Base-by-base conservation (phyloP, 2,113 vertebrate species). In the Pimephales promelas region DNA sequence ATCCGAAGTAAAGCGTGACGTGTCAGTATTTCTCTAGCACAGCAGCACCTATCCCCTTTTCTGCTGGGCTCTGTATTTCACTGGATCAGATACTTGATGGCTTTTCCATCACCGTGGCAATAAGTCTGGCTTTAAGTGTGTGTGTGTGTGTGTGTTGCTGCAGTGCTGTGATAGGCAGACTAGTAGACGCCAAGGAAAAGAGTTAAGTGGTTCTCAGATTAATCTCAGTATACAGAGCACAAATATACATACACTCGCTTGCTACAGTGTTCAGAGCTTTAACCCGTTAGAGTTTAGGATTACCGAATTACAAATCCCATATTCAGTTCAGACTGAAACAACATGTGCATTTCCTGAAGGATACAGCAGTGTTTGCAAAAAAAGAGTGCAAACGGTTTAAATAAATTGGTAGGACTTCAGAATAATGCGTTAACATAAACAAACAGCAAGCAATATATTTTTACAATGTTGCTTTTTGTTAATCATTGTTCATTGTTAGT, bases 31-130 rank as follows among this genome's bases (percentile, higher is more conserved):
- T 18, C 56, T 24, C 10, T 1, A 57, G 40, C 22, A 61, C 54
- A 24, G 74, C 20, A 2, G 74, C 74, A 22, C 20, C 28, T 36
- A 61, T 43, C 34, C 54, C 34, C 45, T 78, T 76, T 62, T 78
- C 56, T 14, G n/a, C 76, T 61, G 57, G 36, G n/a, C 14, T 78
- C 14, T 62, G 76, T 78, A 78, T 45, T 78, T 78, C 36, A 62
- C 74, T 40, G 74, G 54, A 77, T 72, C 68, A 71, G 36, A 72
- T 45, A 72, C 11, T 72, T 72, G 68, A 72, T 72, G 68, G 68
- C 68, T 72, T 72, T 72, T 72, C 40, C 68, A 72, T 72, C 68
- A 72, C 10, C 10, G 40, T 24, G 22, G 36, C 68, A 72, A 77
- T 77, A 77, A 59, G 54, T 20, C 52, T 36, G 74, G 22, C 34